These are phyloP conservation scores for Drosophila kanekoi DNA, from an alignment of 2,888 invertebrate genomes.

Conservation along the genomic window DNA sequence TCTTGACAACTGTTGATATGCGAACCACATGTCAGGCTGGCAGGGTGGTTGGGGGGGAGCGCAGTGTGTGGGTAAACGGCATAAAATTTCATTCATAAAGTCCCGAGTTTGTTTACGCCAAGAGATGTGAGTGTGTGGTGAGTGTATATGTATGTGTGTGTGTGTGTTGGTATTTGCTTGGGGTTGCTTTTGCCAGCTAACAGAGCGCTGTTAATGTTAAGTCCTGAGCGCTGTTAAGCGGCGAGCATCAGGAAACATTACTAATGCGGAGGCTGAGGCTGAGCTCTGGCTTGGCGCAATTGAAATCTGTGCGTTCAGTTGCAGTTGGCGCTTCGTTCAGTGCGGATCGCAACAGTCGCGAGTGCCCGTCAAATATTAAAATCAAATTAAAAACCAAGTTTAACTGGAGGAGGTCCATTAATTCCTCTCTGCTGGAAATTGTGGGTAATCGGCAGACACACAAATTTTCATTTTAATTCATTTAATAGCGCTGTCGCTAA, in stretches of 20 bases:
- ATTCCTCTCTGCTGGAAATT: conserved; percentile 90
- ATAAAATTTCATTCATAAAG: conserved; percentile 66
- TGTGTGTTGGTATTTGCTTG: conserved; percentile 14
- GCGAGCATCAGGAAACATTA: conserved; percentile 30
- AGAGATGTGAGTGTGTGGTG: background rate
- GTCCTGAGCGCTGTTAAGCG: conserved; percentile 42
- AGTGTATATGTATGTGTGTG: background rate
- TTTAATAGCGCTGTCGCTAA: conserved; percentile 41
- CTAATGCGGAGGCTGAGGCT: conserved; percentile 21
- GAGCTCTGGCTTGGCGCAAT: conserved; percentile 41
- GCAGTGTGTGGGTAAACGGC: conserved; percentile 5
- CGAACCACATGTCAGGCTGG: conserved; percentile 1
- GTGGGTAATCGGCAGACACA: conserved; percentile 85
- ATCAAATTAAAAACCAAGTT: too few relatives aligned
- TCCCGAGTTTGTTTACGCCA: conserved; percentile 24
- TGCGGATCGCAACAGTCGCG: conserved; percentile 63
- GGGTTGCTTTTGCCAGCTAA: conserved; percentile 41
- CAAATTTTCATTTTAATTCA: conserved; percentile 51
- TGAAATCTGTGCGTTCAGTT: conserved; percentile 72
- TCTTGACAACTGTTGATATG: conserved; percentile 75
- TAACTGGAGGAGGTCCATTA: conserved; percentile 80
- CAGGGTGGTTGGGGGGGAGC: conserved; percentile 3
- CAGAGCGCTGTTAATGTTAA: conserved; percentile 40
- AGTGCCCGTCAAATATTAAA: background rate
- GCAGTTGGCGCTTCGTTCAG: conserved; percentile 60